phyloP scores from a whole-genome alignment of 2,888 invertebrate genomes.

The Syritta pipiens region DNA sequence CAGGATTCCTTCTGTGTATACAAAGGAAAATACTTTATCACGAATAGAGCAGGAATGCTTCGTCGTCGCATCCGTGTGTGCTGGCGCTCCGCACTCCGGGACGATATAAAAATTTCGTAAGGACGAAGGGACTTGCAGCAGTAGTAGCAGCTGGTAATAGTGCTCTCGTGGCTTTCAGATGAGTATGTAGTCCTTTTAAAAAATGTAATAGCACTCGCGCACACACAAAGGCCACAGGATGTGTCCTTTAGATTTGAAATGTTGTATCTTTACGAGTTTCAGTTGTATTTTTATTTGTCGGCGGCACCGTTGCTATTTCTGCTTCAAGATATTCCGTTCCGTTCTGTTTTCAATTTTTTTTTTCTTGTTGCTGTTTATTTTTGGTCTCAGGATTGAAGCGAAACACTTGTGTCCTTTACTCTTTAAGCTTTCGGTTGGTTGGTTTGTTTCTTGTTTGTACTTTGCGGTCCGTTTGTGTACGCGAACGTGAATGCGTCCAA shows the following conservation, averaged over 20 bases:
- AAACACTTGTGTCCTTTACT: conserved; percentile 47
- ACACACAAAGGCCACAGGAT: conserved; percentile 49
- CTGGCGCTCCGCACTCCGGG: too few relatives aligned
- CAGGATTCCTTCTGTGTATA: conserved; percentile 28
- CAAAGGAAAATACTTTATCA: conserved; percentile 59
- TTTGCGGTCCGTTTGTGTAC: conserved; percentile 15
- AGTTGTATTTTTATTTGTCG: conserved; percentile 28
- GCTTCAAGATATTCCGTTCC: conserved; percentile 29
- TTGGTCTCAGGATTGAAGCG: conserved; percentile 34
- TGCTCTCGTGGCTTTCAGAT: conserved; percentile 50
- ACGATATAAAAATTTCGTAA: conserved; percentile 45
- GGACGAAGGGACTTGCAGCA: conserved; percentile 20
- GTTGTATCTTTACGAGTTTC: conserved; percentile 51
- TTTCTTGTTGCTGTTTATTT: conserved; percentile 61
- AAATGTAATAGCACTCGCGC: conserved; percentile 53
- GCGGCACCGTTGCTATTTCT: conserved; percentile 23
- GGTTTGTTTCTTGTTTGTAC: conserved; percentile 4
- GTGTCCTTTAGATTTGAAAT: conserved; percentile 58
- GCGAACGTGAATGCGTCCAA: not conserved
- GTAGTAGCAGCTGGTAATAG: conserved; percentile 49
- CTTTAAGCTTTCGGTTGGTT: conserved; percentile 1
- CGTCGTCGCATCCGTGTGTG: conserved; percentile 16
- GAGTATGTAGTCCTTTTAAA: conserved; percentile 50
- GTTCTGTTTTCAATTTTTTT: too few relatives aligned
- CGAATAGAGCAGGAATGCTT: conserved; percentile 49